Evolutionary conservation across 2,113 vertebrate species (phyloP), one percentile per base, ranked within the genome.

Genomic region (Ariopsis seemanni): DNA sequence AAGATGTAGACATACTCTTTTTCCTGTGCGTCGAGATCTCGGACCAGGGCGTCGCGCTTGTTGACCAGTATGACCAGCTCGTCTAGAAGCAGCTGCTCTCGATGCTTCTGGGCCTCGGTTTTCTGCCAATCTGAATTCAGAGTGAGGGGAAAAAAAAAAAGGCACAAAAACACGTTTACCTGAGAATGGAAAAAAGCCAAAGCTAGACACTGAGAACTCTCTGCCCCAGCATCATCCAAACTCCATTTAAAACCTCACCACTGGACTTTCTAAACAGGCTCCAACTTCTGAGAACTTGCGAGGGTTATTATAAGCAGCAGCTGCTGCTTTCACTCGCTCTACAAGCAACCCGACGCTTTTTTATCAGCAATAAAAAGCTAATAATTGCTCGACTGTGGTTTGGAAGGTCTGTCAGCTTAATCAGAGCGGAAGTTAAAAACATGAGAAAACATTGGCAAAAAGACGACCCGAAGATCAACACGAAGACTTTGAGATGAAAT

Each of bases 31-130:
- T 99, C 98, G 93, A 99, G 95, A 91, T 99, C 98, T 91, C 97
- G 91, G 94, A 98, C 98, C 92, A 99, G 95, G 0, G 97, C 97
- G 74, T 99, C 97, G 5, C 97, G 96, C 86, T 98, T 99, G 96
- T 99, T 97, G 92, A 99, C 98, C 93, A 99, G 96, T 90, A 97
- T 95, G 94, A 99, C 98, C 92, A 99, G 96, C 90, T 99, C 98
- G 83, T 98, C 98, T 94, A 99, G 96, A 91, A 99, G 94, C 90
- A 99, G 97, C 94, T 99, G 98, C 92, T 99, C 97, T 4, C 98
- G 95, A 62, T 97, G 94, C 94, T 99, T 99, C 95, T 99, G 97
- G 90, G 98, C 98, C 93, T 99, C 98, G 0, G 98, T 99, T 94
- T 99, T 99, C 95, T 99, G 97, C 97, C 98, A 99, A 93, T 98